These are phyloP conservation scores for Epizoanthus rinbou DNA, from an alignment of 92 coral and sea anemone species.

Conservation along the genomic window DNA sequence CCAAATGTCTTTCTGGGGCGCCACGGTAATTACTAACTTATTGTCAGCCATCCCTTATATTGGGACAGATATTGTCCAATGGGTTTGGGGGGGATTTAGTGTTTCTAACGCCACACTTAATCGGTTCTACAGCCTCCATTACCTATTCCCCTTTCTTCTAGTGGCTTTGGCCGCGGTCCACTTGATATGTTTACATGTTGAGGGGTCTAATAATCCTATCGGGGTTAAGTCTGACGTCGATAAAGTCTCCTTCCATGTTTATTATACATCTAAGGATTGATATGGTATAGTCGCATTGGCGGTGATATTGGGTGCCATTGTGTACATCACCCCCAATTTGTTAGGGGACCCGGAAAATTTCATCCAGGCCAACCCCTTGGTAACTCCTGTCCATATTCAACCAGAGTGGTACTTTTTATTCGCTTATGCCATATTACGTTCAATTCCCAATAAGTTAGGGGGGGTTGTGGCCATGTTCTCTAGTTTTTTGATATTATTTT, in stretches of 20 bases:
- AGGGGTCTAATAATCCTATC: constrained; percentile 76
- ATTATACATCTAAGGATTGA: constrained; percentile 74
- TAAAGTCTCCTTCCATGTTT: constrained; percentile 70
- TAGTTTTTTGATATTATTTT: constrained; percentile 71
- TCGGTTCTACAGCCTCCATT: constrained; percentile 77
- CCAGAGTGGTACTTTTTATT: constrained; percentile 90
- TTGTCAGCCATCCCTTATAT: constrained; percentile 79
- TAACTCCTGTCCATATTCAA: constrained; percentile 85
- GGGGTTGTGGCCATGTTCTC: constrained; percentile 75
- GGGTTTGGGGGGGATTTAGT: constrained; percentile 88
- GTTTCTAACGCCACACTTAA: constrained; percentile 75
- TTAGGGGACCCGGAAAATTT: constrained; percentile 84
- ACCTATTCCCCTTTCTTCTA: constrained; percentile 76
- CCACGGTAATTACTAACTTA: constrained; percentile 86
- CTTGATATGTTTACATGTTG: constrained; percentile 67
- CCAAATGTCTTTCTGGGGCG: constrained; percentile 89
- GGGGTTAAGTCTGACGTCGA: constrained; percentile 60
- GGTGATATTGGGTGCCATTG: constrained; percentile 51
- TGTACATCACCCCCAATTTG: constrained; percentile 66
- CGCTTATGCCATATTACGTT: constrained; percentile 78
- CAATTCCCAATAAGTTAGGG: constrained; percentile 87
- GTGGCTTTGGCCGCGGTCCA: constrained; percentile 59
- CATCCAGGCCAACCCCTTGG: constrained; percentile 79
- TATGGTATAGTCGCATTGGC: constrained; percentile 60
- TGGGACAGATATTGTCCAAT: constrained; percentile 78